phyloP scores from a whole-genome alignment of 2,888 invertebrate genomes.

The Caenorhabditis angaria region DNA sequence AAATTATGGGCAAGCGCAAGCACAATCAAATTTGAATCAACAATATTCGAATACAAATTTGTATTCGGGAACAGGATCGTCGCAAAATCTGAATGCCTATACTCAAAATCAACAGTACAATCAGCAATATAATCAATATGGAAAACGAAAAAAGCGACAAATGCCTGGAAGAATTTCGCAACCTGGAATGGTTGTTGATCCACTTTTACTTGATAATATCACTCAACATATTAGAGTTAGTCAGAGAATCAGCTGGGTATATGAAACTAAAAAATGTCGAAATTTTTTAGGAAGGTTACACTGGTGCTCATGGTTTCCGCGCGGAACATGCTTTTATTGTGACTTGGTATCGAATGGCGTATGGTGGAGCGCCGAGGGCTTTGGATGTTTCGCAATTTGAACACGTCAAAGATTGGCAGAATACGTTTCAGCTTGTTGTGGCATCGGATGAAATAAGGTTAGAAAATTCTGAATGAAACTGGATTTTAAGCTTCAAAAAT shows the following conservation, averaged over 20 bases:
- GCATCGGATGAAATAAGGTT: constrained; percentile 88
- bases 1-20: constrained; percentile 38
- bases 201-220: constrained; percentile 62
- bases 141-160: constrained; percentile 56
- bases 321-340: constrained; percentile 67
- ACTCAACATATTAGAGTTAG: constrained; percentile 56
- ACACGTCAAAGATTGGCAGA: constrained; percentile 77
- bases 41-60: constrained; percentile 26
- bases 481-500: too few species aligned
- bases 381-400: constrained; percentile 66
- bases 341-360: constrained; percentile 67
- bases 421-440: constrained; percentile 92
- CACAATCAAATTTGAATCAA: constrained; percentile 22
- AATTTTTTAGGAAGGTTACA: constrained; percentile 49
- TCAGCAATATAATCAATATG: constrained; percentile 30
- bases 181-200: constrained; percentile 65
- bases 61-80: too few species aligned
- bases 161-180: constrained; percentile 61
- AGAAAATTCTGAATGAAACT: not conserved
- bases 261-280: not conserved
- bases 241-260: not conserved
- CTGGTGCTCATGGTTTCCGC: constrained; percentile 61
- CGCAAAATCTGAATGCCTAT: constrained; percentile 49
- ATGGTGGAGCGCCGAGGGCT: constrained; percentile 64
- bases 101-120: constrained; percentile 32